These are phyloP conservation scores for Synanthedon vespiformis DNA, from an alignment of 2,888 invertebrate genomes.

Conservation along the genomic window DNA sequence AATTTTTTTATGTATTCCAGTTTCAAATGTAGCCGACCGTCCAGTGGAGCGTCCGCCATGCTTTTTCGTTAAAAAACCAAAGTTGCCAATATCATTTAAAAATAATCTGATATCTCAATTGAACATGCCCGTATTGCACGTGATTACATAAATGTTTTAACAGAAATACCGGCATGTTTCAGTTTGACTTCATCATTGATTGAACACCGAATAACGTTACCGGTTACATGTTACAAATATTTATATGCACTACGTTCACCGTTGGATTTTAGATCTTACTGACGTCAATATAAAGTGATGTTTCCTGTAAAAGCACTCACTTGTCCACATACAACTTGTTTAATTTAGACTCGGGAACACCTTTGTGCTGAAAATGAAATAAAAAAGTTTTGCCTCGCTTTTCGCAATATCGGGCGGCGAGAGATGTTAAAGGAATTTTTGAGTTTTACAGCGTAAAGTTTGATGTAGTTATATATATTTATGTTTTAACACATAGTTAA, in stretches of 20 bases:
- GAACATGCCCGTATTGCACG: too few species aligned
- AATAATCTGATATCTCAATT: too few species aligned
- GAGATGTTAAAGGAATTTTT: constrained; percentile 20
- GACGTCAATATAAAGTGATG: not conserved
- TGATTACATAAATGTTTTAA: constrained; percentile 1
- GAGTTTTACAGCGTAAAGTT: not conserved
- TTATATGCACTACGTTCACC: constrained; percentile 24
- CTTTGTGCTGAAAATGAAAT: constrained; percentile 40
- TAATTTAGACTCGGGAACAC: constrained; percentile 37
- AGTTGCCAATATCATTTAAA: too few species aligned
- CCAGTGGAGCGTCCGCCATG: too few species aligned
- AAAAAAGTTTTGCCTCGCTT: constrained; percentile 31
- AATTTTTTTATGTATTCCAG: too few species aligned
- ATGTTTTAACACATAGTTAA: too few species aligned
- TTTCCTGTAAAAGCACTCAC: not conserved
- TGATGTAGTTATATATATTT: too few species aligned
- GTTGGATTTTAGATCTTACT: not conserved
- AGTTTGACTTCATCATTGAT: constrained; percentile 19
- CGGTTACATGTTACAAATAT: constrained; percentile 32
- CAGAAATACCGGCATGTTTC: constrained; percentile 4
- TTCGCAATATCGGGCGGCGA: constrained; percentile 20
- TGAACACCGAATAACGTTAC: constrained; percentile 26
- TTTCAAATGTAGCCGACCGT: too few species aligned
- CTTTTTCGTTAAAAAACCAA: too few species aligned
- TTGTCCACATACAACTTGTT: constrained; percentile 22